Conservation (phyloP, 2,797 vertebrate genomes). For the Eptatretus atami region DNA sequence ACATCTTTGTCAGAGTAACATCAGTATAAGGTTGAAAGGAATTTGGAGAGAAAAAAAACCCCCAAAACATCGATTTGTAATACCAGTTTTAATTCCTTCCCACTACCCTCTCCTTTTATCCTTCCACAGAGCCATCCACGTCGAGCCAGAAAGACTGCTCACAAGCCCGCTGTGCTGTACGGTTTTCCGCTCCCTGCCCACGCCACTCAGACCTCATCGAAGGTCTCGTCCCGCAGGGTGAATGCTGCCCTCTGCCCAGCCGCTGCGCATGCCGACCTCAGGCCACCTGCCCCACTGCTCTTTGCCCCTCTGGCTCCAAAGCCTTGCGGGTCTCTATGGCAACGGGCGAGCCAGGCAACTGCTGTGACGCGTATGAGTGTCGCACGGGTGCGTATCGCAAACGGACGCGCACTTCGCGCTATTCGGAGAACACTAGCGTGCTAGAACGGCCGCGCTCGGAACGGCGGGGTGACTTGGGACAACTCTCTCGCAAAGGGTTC, state of each 20-base stretch:
- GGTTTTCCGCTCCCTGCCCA: conserved; percentile 50
- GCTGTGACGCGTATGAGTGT: conserved; percentile 55
- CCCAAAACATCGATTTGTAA: no score
- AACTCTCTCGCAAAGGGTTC: no score
- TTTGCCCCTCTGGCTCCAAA: conserved; percentile 47
- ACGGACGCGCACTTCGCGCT: no score
- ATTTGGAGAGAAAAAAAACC: no score
- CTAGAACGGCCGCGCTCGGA: no score
- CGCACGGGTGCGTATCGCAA: neutral
- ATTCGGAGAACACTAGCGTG: no score
- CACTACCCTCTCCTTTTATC: no score
- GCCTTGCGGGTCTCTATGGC: conserved; percentile 51
- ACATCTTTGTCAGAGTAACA: no score
- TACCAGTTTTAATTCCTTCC: no score
- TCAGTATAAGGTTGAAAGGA: no score
- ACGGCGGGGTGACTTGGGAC: no score
- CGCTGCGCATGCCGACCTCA: conserved; percentile 40
- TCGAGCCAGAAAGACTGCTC: conserved; percentile 32
- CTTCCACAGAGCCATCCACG: no score
- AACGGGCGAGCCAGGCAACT: conserved; percentile 48
- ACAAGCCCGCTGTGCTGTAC: conserved; percentile 47
- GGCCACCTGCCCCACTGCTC: conserved; percentile 43
- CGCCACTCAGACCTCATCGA: conserved; percentile 55
- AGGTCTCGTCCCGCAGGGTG: conserved; percentile 45
- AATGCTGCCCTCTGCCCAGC: conserved; percentile 50